phyloP scores from a whole-genome alignment of 37 sponge, comb jelly and placozoan species.

The Ianthella basta region DNA sequence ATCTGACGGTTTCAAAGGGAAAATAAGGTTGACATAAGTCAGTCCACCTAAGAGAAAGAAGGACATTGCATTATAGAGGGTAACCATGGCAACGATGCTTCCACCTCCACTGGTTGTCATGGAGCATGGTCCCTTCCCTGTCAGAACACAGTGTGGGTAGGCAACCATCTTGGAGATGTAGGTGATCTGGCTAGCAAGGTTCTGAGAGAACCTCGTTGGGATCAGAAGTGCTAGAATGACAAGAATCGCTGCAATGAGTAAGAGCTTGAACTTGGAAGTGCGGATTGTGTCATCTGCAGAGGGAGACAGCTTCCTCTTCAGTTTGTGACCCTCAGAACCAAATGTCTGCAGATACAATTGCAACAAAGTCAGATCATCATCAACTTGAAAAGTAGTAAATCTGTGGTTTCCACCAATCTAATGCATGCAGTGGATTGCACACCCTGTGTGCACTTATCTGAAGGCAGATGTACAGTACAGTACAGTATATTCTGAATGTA shows the following conservation, averaged over 20 bases:
- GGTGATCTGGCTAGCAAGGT: not conserved
- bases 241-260: not conserved
- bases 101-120: too few relatives aligned
- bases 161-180: not conserved
- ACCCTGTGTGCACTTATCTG: too few relatives aligned
- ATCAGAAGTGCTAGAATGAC: not conserved
- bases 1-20: constrained; percentile 11
- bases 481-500: too few relatives aligned
- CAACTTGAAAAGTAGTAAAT: too few relatives aligned
- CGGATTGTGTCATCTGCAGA: not conserved
- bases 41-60: too few relatives aligned
- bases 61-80: too few relatives aligned
- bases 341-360: constrained; percentile 52
- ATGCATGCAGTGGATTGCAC: too few relatives aligned
- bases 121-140: not conserved
- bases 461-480: too few relatives aligned
- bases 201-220: not conserved
- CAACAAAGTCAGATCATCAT: not conserved
- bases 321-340: constrained; percentile 66
- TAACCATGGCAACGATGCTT: too few relatives aligned
- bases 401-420: too few relatives aligned
- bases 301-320: constrained; percentile 57
- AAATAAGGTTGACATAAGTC: not conserved
- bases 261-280: not conserved
- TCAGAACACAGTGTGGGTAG: not conserved